These are phyloP conservation scores for Ligdia adustata DNA, from an alignment of 2,888 invertebrate species.

Conservation along the genomic window DNA sequence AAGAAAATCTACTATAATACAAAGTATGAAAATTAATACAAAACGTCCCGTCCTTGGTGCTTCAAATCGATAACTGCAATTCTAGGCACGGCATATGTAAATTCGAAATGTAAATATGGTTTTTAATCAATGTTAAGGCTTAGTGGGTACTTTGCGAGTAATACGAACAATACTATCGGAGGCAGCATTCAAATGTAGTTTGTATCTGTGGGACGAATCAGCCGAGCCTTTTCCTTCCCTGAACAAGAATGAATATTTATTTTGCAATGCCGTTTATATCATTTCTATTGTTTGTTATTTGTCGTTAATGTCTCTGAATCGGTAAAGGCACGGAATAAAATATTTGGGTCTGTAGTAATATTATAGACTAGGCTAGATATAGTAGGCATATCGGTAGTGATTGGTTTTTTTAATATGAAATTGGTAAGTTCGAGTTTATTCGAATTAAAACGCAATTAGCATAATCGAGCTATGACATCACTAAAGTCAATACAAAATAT, in stretches of 20 bases:
- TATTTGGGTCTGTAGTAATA: too few relatives aligned
- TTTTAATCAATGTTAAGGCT: constrained; percentile 76
- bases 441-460: too few relatives aligned
- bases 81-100: constrained; percentile 78
- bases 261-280: constrained; percentile 53
- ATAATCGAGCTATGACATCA: too few relatives aligned
- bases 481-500: too few relatives aligned
- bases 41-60: constrained; percentile 46
- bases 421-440: too few relatives aligned
- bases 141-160: constrained; percentile 48
- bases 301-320: constrained; percentile 49
- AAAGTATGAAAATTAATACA: constrained; percentile 44
- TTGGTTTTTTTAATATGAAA: too few relatives aligned
- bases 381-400: too few relatives aligned
- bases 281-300: constrained; percentile 69
- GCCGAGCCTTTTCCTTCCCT: constrained; percentile 46
- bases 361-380: too few relatives aligned
- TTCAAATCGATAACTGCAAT: constrained; percentile 73
- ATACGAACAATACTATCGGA: constrained; percentile 75
- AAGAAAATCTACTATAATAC: constrained; percentile 23
- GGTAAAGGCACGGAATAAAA: too few relatives aligned
- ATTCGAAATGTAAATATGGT: constrained; percentile 72
- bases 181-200: constrained; percentile 68
- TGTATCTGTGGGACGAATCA: constrained; percentile 70
- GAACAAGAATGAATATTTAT: constrained; percentile 78